Evolutionary conservation across 2,113 vertebrate species (phyloP).

Genomic region (Chinchilla lanigera): DNA sequence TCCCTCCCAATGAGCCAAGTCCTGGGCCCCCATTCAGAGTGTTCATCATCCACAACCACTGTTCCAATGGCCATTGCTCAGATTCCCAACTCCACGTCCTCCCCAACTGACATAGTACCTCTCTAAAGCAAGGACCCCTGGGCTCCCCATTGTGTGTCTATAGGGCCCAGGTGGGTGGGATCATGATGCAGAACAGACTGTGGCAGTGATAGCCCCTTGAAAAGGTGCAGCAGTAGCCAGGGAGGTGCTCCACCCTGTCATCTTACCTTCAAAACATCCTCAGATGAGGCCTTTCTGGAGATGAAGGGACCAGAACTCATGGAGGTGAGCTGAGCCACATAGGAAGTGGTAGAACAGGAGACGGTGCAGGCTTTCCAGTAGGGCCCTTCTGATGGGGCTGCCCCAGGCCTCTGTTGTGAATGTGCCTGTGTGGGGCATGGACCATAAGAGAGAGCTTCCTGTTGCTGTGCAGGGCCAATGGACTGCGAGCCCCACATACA

Average conservation of each 20-base stretch:
- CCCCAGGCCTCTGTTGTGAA: not conserved
- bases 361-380: not conserved
- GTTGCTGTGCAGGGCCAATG: accelerated
- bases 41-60: not conserved
- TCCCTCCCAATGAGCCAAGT: not conserved
- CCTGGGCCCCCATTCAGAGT: not conserved
- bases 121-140: not conserved
- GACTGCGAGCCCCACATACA: accelerated
- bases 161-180: not conserved
- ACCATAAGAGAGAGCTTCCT: not conserved
- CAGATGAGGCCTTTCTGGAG: not conserved
- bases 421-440: not conserved
- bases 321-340: not conserved
- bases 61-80: not conserved
- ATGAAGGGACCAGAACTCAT: not conserved
- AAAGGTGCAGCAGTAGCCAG: not conserved
- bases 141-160: not conserved
- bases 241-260: not conserved
- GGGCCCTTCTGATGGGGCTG: no score
- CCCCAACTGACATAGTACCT: not conserved
- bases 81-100: not conserved
- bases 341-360: not conserved
- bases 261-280: not conserved
- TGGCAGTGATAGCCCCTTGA: no score
- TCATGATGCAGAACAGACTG: not conserved